Conservation (phyloP, 2,888 invertebrate genomes). For the Tipula helvola region DNA sequence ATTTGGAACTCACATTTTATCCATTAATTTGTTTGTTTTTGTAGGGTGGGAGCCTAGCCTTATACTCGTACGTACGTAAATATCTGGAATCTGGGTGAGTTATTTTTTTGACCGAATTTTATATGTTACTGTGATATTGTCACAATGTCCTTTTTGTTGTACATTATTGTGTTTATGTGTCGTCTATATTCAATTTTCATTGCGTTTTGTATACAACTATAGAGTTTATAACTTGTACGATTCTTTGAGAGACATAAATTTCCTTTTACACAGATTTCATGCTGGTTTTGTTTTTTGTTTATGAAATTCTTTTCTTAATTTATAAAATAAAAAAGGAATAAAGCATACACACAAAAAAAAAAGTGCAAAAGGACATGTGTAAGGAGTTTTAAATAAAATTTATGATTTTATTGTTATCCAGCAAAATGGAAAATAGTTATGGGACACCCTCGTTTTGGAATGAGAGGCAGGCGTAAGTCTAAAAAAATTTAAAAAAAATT, state of each 20-base stretch:
- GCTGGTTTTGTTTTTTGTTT: background rate
- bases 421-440: background rate
- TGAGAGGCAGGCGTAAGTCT: background rate
- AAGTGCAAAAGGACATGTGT: background rate
- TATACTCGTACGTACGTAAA: background rate
- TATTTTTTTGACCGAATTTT: background rate
- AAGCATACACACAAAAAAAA: background rate
- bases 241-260: background rate
- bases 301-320: background rate
- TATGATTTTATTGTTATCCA: background rate
- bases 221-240: background rate
- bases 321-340: background rate
- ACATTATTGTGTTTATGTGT: background rate
- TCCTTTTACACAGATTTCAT: background rate
- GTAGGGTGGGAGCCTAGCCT: background rate
- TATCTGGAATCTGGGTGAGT: background rate
- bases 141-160: background rate
- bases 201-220: background rate
- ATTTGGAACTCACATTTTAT: background rate
- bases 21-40: background rate
- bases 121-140: background rate
- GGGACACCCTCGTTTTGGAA: background rate
- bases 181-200: background rate
- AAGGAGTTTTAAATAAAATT: background rate
- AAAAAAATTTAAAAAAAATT: background rate